Evolutionary conservation across 1,140 invertebrate species (phyloP).

Genomic region (Daktulosphaira vitifoliae): DNA sequence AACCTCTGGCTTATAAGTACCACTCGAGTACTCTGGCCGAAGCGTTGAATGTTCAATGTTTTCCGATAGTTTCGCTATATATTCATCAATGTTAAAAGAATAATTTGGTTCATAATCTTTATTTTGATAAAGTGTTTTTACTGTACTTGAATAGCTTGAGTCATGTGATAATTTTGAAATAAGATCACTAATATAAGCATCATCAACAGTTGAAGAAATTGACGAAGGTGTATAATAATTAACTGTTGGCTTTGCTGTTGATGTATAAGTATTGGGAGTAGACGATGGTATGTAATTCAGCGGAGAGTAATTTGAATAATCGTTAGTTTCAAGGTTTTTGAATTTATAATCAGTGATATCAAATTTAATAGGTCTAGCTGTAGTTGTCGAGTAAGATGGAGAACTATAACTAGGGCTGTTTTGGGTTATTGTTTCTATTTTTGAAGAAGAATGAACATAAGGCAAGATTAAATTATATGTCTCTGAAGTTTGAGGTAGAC

Average conservation of each 20-base stretch:
- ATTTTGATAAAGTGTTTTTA: background rate
- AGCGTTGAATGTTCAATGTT: background rate
- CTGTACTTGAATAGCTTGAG: background rate
- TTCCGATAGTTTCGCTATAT: background rate
- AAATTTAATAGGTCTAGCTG: background rate
- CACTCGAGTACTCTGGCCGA: background rate
- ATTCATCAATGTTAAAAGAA: conserved; percentile 9
- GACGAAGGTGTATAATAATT: conserved; percentile 8
- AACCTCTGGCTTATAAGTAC: background rate
- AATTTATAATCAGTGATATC: background rate
- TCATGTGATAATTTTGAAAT: background rate
- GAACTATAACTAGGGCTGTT: background rate
- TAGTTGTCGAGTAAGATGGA: background rate
- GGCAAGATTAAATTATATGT: background rate
- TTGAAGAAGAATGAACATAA: background rate
- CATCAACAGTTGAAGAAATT: background rate
- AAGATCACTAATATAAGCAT: background rate
- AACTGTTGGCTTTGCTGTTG: conserved; percentile 5
- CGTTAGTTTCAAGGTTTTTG: background rate
- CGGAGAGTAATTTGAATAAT: background rate
- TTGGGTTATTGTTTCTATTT: background rate
- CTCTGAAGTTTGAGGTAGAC: background rate
- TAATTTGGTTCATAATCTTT: background rate
- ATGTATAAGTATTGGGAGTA: background rate
- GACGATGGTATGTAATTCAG: background rate